A percentile compares a stretch with the other conserved stretches of the same genome.
phyloP scores from a whole-genome alignment of 2,113 vertebrate species.

The Leucoraja erinaceus region DNA sequence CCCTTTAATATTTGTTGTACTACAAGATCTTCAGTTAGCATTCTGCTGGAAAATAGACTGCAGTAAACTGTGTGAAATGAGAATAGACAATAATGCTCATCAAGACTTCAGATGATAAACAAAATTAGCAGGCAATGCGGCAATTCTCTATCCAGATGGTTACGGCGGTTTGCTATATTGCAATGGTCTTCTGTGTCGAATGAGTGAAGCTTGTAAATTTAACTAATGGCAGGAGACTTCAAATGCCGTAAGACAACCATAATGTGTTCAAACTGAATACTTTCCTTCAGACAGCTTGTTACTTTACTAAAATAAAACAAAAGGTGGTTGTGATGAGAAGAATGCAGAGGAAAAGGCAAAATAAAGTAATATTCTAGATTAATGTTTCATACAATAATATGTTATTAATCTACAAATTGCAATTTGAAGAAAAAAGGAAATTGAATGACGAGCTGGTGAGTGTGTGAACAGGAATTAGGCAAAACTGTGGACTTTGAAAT shows the following conservation, averaged over 20 bases:
- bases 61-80: slow-evolving; percentile 2
- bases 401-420: neutral
- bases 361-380: neutral
- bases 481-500: neutral
- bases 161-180: neutral
- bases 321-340: neutral
- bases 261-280: neutral
- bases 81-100: neutral
- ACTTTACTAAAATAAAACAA: neutral
- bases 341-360: neutral
- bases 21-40: neutral
- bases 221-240: neutral
- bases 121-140: neutral
- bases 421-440: slow-evolving; percentile 1
- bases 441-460: neutral
- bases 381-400: neutral
- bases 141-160: neutral
- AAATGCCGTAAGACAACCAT: neutral
- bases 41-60: neutral
- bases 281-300: neutral
- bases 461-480: slow-evolving; percentile 1
- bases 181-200: neutral
- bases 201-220: neutral
- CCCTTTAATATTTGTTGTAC: slow-evolving; percentile 7
- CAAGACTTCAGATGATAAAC: neutral